Conservation (phyloP, 2,888 invertebrate species). For the Hesperia comma region DNA sequence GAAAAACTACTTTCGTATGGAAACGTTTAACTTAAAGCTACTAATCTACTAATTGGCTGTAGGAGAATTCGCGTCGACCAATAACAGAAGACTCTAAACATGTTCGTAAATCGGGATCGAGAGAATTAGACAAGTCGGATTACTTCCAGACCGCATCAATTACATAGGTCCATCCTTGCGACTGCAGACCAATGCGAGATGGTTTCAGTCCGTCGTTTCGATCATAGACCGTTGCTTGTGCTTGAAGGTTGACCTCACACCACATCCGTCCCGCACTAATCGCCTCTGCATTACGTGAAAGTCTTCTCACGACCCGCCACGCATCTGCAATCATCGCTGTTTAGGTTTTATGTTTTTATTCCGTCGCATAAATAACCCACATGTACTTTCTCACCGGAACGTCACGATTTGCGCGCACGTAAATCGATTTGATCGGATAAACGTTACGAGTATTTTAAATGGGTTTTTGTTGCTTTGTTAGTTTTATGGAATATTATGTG, state of each 20-base stretch:
- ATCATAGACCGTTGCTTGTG: background rate
- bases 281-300: slow-evolving; percentile 28
- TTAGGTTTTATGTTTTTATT: slow-evolving; percentile 18
- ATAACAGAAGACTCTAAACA: too few species aligned
- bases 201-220: background rate
- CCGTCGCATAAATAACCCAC: slow-evolving; percentile 2
- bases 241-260: slow-evolving; percentile 32
- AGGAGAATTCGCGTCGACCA: too few species aligned
- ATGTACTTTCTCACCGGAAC: slow-evolving; percentile 22
- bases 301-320: slow-evolving; percentile 33
- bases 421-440: slow-evolving; percentile 20
- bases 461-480: background rate
- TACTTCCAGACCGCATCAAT: too few species aligned
- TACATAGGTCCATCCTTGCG: too few species aligned
- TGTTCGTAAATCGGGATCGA: too few species aligned
- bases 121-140: too few species aligned
- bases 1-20: too few species aligned
- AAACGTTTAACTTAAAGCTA: too few species aligned
- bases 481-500: background rate
- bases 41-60: too few species aligned
- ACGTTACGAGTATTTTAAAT: slow-evolving; percentile 7
- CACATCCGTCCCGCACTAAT: slow-evolving; percentile 27
- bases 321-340: slow-evolving; percentile 25
- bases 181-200: too few species aligned
- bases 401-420: slow-evolving; percentile 19